phyloP scores from a whole-genome alignment of 2,888 invertebrate genomes.

The Andrena fulva region DNA sequence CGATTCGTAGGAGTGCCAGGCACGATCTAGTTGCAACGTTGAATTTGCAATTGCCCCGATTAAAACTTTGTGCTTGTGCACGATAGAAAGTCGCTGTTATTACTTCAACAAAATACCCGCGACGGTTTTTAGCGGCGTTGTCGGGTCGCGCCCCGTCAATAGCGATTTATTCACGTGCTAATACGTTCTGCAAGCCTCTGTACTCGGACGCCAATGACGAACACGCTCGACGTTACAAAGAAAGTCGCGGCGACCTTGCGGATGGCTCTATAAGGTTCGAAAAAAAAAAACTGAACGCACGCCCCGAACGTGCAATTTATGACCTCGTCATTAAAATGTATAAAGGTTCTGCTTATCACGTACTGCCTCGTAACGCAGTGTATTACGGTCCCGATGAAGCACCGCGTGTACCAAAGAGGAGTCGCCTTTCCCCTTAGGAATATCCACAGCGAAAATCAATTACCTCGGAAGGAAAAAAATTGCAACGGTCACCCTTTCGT shows the following conservation, averaged over 20 bases:
- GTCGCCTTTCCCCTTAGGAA: not conserved
- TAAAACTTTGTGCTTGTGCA: too few relatives aligned
- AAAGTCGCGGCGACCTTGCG: constrained; percentile 50
- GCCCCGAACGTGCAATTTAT: constrained; percentile 46
- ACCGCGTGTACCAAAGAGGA: constrained; percentile 17
- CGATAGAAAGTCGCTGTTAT: not conserved
- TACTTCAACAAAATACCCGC: not conserved
- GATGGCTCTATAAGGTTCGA: constrained; percentile 54
- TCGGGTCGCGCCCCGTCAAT: not conserved
- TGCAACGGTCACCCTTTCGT: not conserved
- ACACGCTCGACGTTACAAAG: constrained; percentile 35
- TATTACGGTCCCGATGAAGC: constrained; percentile 6
- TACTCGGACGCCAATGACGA: constrained; percentile 35
- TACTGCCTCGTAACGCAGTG: constrained; percentile 8
- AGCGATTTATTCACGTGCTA: constrained; percentile 30
- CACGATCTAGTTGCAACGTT: too few relatives aligned
- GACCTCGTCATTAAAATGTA: constrained; percentile 62
- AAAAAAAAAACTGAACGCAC: constrained; percentile 44
- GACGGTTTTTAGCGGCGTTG: constrained; percentile 14
- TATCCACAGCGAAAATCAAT: constrained; percentile 6
- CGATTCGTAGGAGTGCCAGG: too few relatives aligned
- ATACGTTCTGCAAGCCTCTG: constrained; percentile 32
- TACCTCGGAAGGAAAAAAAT: not conserved
- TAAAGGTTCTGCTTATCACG: constrained; percentile 56
- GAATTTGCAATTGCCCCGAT: too few relatives aligned